phyloP scores from a whole-genome alignment of 2,113 vertebrate species.

The Triplophysa dalaica region DNA sequence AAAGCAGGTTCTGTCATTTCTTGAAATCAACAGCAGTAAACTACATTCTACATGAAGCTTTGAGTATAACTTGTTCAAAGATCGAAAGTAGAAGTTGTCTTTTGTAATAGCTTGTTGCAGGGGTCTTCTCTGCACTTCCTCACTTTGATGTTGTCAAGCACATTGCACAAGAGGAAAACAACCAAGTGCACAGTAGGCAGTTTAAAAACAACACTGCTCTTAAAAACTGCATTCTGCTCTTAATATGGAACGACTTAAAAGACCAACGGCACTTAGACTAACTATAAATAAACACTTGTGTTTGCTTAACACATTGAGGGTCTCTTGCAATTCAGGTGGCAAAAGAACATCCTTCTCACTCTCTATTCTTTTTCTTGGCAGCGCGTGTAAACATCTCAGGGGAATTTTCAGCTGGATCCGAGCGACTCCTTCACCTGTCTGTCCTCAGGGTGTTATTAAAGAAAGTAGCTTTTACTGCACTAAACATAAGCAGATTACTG shows the following conservation, averaged over 20 bases:
- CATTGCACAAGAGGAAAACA: constrained; percentile 23
- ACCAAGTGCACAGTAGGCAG: background rate
- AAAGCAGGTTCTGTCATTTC: too few relatives aligned
- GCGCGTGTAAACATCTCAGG: constrained; percentile 30
- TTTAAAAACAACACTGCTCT: background rate
- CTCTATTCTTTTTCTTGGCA: constrained; percentile 41
- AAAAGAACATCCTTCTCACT: constrained; percentile 26
- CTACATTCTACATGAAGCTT: too few relatives aligned
- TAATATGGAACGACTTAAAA: background rate
- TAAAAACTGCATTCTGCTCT: background rate
- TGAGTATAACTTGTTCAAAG: too few relatives aligned
- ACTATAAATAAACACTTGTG: background rate
- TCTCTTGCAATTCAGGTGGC: background rate
- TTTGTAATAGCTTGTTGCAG: background rate
- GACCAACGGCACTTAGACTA: too few relatives aligned
- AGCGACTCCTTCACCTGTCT: constrained; percentile 40
- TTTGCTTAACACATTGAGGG: constrained; percentile 7
- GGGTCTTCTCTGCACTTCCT: background rate
- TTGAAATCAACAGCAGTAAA: too few relatives aligned
- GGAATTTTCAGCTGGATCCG: constrained; percentile 48
- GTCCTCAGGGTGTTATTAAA: background rate
- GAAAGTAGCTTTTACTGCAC: background rate
- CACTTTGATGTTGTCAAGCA: constrained; percentile 7
- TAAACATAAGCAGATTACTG: background rate
- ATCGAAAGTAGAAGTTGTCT: background rate